Conservation (phyloP, 2,888 invertebrate species). For the Pyrgus malvae region DNA sequence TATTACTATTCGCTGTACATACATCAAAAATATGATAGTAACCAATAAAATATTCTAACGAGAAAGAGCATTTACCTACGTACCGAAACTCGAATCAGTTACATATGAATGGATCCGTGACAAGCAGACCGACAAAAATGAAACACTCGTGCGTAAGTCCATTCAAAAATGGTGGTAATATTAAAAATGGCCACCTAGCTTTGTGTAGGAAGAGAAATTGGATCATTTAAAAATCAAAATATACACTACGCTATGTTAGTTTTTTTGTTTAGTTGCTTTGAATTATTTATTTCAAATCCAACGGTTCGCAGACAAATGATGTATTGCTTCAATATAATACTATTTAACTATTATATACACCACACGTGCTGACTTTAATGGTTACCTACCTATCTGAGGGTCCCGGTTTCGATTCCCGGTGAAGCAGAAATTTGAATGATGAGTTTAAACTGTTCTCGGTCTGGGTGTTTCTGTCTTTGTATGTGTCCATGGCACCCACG, state of each 20-base stretch:
- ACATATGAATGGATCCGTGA: slow-evolving; percentile 11
- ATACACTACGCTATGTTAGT: not conserved
- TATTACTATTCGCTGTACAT: too few species aligned
- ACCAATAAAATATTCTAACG: not conserved
- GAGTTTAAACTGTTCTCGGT: too few species aligned
- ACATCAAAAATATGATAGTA: not conserved
- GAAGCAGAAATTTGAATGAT: too few species aligned
- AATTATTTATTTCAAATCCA: too few species aligned
- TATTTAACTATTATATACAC: too few species aligned
- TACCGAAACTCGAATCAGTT: slow-evolving; percentile 9
- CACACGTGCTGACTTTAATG: too few species aligned
- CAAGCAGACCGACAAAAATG: slow-evolving; percentile 22
- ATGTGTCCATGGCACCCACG: too few species aligned
- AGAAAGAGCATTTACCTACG: not conserved
- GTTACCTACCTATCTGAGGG: too few species aligned
- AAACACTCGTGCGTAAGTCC: slow-evolving; percentile 19
- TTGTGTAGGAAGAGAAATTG: not conserved
- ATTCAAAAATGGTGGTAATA: slow-evolving; percentile 11
- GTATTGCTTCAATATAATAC: too few species aligned
- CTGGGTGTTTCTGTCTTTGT: too few species aligned
- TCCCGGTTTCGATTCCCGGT: too few species aligned
- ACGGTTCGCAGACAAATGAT: too few species aligned
- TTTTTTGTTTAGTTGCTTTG: not conserved
- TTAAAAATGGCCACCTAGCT: not conserved
- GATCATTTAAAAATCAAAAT: not conserved